Evolutionary conservation across 2,888 invertebrate species (phyloP), one percentile per base, ranked within the genome.

Genomic region (Cerastoderma edule): DNA sequence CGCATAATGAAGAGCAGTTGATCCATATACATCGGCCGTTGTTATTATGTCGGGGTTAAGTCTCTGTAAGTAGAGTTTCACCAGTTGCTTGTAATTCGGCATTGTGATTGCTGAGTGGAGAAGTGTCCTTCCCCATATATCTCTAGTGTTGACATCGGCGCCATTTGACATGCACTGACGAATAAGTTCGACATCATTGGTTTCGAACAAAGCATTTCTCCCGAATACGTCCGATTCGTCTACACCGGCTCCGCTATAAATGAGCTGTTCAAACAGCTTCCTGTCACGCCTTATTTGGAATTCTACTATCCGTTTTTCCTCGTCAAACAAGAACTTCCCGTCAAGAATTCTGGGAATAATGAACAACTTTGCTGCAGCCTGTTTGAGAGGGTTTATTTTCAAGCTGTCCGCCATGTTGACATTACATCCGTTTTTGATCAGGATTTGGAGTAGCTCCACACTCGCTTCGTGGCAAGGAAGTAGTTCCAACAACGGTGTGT

Each of bases 401-500:
- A 72, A 32, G 24, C 46, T 44, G 54, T 72, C 56, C 4, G 24
- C 28, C n/a, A 53, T 27, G 48, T 65, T 72, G 16, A 72, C 72
- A 57, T 66, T 50, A 44, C 66, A 53, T 6, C 46, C 66, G 16
- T 46, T 46, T 13, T 35, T 27, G 19, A 32, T 2, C 1, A 56
- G 16, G 10, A 32, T 32, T 3, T 30, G 13, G 13, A 56, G 24
- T 33, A 24, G 56, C 1, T 32, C 56, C 5, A 53, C 24, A 27
- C 56, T 54, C 27, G 66, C 56, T 28, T 56, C 46, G 27, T 56
- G 28, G 16, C 35, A 54, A 5, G 5, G 32, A 30, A 72, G 57
- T n/a, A 67, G 56, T 30, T 72, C 67, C 13, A 67, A 16, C 32
- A 72, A 50, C 16, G 72, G 72, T n/a, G 72, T 72, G 27, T 67